Base-by-base conservation (phyloP, 2,888 invertebrate genomes). In the Petrolisthes manimaculis region DNA sequence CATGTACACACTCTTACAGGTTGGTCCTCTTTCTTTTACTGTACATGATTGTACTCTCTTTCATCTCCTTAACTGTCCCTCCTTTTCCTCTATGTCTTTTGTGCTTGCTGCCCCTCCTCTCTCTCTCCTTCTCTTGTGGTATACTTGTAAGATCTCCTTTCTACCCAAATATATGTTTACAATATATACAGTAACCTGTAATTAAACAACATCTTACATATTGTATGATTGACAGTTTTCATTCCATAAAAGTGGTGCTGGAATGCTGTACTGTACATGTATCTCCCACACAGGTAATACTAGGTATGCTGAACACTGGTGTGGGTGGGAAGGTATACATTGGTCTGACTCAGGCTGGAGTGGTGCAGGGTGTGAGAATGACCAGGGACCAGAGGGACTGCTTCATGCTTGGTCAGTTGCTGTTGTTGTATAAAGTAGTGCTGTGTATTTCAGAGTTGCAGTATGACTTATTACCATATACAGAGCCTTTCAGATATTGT, bases 291-390 rank as follows among this genome's bases (percentile, higher is more conserved):
- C 88, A 90, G 90, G 83, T 90, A 3, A 79, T 88, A 18, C 71
- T 90, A 14, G 90, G 90, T 12, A 85, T 90, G 90, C 80, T 90
- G 80, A 90, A 90, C 77, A 84, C 86, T 24, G 85, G 89, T 54
- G 51, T 80, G 6, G 90, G 90, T 18, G 90, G 90, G 5, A 84
- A 85, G 53, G 80, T 90, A 6, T 89, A 88, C 84, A 82, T 89
- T 53, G 90, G 90, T 14, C 56, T 90, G 9, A 86, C 18, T n/a
- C 74, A 87, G 55, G 54, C 37, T 18, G 89, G 90, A 5, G 24
- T 86, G 18, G 83, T 89, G 5, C 51, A 83, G 21, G 90, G 90
- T 24, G 69, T 87, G 1, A 82, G 54, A 79, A 79, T 86, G 87
- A 86, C 67, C 67, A 51, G 84, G 14, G 56, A 85, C 24, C 87